phyloP scores from a whole-genome alignment of 2,113 vertebrate genomes.

The Centropus unirufus region DNA sequence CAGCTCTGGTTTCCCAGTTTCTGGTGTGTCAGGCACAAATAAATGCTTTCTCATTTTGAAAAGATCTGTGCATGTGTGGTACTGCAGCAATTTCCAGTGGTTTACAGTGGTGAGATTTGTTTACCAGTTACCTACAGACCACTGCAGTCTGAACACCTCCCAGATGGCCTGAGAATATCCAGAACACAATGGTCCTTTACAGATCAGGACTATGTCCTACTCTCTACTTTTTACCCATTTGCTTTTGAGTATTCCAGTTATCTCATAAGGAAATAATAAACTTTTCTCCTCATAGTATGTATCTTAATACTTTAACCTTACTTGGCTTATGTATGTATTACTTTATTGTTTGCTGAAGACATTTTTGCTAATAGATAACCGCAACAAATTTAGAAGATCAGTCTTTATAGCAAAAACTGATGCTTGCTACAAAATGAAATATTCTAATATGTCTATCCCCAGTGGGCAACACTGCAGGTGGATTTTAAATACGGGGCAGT shows the following conservation, averaged over 20 bases:
- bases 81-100: background rate
- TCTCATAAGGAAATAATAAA: background rate
- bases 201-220: background rate
- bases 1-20: background rate
- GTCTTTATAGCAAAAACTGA: background rate
- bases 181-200: background rate
- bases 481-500: background rate
- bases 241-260: background rate
- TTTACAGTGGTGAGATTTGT: background rate
- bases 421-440: background rate
- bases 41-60: background rate
- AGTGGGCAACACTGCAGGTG: background rate
- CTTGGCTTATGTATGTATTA: background rate
- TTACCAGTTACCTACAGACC: background rate
- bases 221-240: background rate
- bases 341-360: background rate
- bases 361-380: background rate
- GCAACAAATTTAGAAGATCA: background rate
- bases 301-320: background rate
- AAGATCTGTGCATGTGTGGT: background rate
- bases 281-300: background rate
- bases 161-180: background rate
- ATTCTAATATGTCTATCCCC: background rate
- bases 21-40: background rate
- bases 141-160: background rate